Conservation (phyloP, 2,113 vertebrate genomes). For the Noturus placidus region DNA sequence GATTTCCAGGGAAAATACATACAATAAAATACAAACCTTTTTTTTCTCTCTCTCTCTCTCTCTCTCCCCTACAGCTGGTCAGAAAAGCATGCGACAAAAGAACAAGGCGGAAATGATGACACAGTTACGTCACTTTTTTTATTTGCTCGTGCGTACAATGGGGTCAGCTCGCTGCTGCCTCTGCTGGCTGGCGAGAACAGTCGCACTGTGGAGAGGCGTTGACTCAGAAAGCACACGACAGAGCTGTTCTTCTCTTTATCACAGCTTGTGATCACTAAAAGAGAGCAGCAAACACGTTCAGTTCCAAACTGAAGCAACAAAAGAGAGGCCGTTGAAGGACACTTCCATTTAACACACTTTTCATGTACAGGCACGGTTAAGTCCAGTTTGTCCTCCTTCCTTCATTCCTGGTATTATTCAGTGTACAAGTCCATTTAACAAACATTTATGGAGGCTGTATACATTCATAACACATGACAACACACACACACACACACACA, state of each 20-base stretch:
- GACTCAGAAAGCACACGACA: background rate
- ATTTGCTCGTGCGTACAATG: background rate
- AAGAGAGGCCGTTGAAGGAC: background rate
- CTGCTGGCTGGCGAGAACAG: conserved; percentile 23
- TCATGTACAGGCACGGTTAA: background rate
- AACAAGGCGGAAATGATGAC: conserved; percentile 65
- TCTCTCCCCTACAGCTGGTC: conserved; percentile 46
- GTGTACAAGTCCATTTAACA: background rate
- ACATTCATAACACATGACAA: background rate
- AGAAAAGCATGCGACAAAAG: conserved; percentile 63
- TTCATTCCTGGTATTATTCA: background rate
- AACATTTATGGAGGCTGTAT: background rate
- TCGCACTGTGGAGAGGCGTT: background rate
- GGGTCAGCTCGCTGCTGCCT: background rate
- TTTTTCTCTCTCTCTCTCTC: too few species aligned
- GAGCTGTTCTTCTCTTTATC: background rate
- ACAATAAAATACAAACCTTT: conserved; percentile 54
- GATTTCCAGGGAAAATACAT: background rate
- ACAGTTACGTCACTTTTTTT: conserved; percentile 59
- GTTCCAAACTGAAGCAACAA: background rate
- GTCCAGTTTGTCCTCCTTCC: background rate
- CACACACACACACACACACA: background rate
- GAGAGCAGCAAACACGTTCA: background rate
- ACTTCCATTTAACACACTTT: background rate
- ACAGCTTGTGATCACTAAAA: background rate